A percentile compares a stretch with the other conserved stretches of the same genome.
phyloP scores from a whole-genome alignment of 2,113 vertebrate species.

The Pithys albifrons region DNA sequence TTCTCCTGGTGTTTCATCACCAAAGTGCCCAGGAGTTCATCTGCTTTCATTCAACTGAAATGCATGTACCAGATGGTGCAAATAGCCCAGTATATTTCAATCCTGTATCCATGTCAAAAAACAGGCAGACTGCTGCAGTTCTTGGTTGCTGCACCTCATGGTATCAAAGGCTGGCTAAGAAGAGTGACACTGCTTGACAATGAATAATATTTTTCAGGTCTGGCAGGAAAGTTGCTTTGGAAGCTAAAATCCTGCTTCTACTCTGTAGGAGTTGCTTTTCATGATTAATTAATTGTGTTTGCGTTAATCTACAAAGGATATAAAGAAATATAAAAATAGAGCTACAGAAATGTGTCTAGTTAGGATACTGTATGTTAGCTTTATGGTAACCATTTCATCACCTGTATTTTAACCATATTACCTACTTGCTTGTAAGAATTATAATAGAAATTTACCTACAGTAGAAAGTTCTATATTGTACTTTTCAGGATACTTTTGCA shows the following conservation, averaged over 20 bases:
- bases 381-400: conserved; percentile 31
- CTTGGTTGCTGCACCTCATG: conserved; percentile 67
- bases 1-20: conserved; percentile 63
- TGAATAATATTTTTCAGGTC: conserved; percentile 66
- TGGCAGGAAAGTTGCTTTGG: conserved; percentile 54
- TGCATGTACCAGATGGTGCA: conserved; percentile 67
- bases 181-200: conserved; percentile 62
- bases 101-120: conserved; percentile 65
- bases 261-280: conserved; percentile 55
- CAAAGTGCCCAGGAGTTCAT: conserved; percentile 59
- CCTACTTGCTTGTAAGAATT: not conserved
- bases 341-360: conserved; percentile 9
- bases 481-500: not conserved
- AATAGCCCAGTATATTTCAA: conserved; percentile 66
- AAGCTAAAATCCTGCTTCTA: conserved; percentile 47
- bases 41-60: conserved; percentile 61
- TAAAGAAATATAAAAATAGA: conserved; percentile 45
- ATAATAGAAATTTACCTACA: not conserved
- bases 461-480: not conserved
- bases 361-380: conserved; percentile 10
- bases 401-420: not conserved
- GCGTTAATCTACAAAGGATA: conserved; percentile 44
- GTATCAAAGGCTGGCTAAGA: conserved; percentile 64
- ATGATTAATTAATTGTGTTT: conserved; percentile 71
- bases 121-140: conserved; percentile 61